These are phyloP conservation scores for Oscheius myriophilus DNA, from an alignment of 2,888 invertebrate genomes.

Conservation along the genomic window DNA sequence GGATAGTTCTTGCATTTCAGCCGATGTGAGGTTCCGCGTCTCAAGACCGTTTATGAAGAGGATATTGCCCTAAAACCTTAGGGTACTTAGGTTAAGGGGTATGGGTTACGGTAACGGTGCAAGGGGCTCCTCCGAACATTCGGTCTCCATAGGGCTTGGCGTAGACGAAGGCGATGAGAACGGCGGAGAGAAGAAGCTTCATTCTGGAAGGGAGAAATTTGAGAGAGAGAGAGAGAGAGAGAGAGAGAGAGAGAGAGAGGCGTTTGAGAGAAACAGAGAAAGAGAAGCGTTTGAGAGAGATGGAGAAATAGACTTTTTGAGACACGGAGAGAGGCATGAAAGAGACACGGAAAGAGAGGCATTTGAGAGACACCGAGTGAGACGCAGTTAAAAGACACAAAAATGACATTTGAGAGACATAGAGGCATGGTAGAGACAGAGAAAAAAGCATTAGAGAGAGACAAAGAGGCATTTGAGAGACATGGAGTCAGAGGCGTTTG, in stretches of 20 bases:
- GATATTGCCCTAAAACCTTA: slow-evolving; percentile 43
- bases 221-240: slow-evolving; percentile 6
- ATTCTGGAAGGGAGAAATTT: slow-evolving; percentile 10
- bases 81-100: background rate
- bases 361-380: no score
- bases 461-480: no score
- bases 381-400: no score
- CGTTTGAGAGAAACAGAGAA: background rate
- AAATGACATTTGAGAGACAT: no score
- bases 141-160: slow-evolving; percentile 28
- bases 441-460: no score
- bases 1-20: slow-evolving; percentile 52
- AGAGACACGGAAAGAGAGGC: background rate
- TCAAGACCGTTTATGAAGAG: slow-evolving; percentile 64
- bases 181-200: slow-evolving; percentile 14
- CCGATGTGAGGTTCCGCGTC: slow-evolving; percentile 57
- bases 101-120: slow-evolving; percentile 26
- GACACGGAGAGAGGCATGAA: slow-evolving; percentile 6
- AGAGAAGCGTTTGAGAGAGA: background rate
- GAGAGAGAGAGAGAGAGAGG: background rate
- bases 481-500: no score
- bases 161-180: slow-evolving; percentile 4
- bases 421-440: no score
- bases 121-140: slow-evolving; percentile 25
- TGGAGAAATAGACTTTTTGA: background rate